Conservation (phyloP, 2,113 vertebrate genomes). For the Lycaon pictus region DNA sequence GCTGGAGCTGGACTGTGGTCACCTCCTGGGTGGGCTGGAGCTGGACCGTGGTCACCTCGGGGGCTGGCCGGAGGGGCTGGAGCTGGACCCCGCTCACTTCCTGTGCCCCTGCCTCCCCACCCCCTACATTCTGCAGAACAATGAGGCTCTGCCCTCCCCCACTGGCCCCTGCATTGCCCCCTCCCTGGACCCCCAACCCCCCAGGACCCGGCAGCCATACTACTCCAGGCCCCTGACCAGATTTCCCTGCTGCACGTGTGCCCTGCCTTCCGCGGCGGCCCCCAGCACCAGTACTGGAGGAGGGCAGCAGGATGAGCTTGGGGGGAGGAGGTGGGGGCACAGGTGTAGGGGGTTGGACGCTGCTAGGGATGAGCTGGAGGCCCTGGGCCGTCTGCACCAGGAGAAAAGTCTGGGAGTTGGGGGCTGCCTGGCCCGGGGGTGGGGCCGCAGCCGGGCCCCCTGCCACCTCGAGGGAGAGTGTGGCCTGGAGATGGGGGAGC, state of each 20-base stretch:
- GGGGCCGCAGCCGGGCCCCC: slow-evolving; percentile 6
- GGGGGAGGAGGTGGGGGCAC: slow-evolving; percentile 84
- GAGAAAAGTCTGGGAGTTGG: slow-evolving; percentile 89
- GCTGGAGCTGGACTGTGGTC: slow-evolving; percentile 82
- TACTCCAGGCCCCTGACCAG: slow-evolving; percentile 46
- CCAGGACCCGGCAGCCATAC: slow-evolving; percentile 76
- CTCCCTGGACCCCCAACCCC: slow-evolving; percentile 65
- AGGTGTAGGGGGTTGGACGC: slow-evolving; percentile 84
- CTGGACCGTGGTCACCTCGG: slow-evolving; percentile 76
- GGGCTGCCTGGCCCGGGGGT: neutral
- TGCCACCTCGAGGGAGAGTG: slow-evolving; percentile 80
- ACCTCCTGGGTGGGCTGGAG: slow-evolving; percentile 69
- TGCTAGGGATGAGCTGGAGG: slow-evolving; percentile 93
- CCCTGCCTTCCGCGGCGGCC: neutral
- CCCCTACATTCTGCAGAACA: slow-evolving; percentile 82
- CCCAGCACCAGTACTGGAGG: slow-evolving; percentile 72
- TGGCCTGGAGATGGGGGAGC: slow-evolving; percentile 79
- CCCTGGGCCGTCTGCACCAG: slow-evolving; percentile 92
- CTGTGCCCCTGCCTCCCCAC: slow-evolving; percentile 67
- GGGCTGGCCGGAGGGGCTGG: slow-evolving; percentile 67
- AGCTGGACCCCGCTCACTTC: slow-evolving; percentile 79
- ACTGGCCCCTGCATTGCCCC: accelerated
- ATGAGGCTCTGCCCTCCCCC: slow-evolving; percentile 79
- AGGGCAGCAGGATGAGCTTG: slow-evolving; percentile 82
- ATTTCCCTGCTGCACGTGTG: slow-evolving; percentile 19